These are phyloP conservation scores for Gallinago paraguaiae DNA, from an alignment of 2,113 vertebrate genomes.

Conservation along the genomic window DNA sequence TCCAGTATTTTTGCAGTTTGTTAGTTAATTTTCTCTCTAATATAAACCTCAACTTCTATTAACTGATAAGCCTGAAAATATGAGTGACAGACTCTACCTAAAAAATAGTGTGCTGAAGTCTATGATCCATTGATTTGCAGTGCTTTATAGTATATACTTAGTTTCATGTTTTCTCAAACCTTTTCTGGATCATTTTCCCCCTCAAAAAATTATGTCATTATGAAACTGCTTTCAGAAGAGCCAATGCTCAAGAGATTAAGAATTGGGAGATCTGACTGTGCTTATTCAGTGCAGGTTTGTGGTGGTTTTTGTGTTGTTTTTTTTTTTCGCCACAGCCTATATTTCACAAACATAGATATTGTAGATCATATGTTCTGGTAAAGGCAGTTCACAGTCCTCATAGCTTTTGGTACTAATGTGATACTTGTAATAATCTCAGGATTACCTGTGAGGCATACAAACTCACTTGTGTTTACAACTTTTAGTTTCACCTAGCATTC, in stretches of 20 bases:
- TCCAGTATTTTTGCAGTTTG: neutral
- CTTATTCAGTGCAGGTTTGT: neutral
- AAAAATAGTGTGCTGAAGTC: neutral
- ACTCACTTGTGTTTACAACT: neutral
- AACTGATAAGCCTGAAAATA: neutral
- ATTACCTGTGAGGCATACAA: neutral
- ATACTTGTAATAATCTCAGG: neutral
- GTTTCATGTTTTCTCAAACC: neutral
- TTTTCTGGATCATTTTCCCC: neutral
- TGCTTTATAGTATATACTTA: neutral
- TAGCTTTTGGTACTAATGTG: fast-evolving
- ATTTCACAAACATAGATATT: neutral
- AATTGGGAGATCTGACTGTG: neutral
- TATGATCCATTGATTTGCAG: neutral
- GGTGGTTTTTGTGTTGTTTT: neutral
- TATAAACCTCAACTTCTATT: neutral
- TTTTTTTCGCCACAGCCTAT: neutral
- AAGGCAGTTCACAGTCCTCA: neutral
- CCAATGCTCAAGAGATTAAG: neutral
- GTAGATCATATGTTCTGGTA: neutral
- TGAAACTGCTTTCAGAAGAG: neutral
- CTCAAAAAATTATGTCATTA: neutral
- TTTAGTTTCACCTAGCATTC: neutral
- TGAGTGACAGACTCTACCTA: neutral
- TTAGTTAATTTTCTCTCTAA: neutral